Conservation (phyloP, 2,888 invertebrate species). For the Epinotia brunnichana region DNA sequence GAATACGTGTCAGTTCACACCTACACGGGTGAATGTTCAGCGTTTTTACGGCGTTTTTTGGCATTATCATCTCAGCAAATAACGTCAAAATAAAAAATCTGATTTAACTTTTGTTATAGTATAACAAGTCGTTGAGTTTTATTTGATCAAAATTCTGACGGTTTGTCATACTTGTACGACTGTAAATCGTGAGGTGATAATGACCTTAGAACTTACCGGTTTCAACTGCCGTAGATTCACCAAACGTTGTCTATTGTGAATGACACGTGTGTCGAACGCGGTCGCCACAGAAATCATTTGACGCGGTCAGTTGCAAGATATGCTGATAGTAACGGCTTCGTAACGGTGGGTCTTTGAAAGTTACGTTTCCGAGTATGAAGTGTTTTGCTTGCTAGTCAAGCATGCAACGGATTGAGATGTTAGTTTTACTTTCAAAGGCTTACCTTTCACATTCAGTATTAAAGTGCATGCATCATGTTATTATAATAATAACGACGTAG, state of each 20-base stretch:
- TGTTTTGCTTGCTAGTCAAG: background rate
- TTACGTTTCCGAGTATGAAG: background rate
- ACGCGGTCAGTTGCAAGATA: slow-evolving; percentile 17
- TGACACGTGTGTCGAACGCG: background rate
- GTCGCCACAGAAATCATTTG: slow-evolving; percentile 3
- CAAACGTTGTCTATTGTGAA: background rate
- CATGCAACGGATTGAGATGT: background rate
- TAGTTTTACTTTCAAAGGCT: background rate
- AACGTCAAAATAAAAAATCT: no score
- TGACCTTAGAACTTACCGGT: no score
- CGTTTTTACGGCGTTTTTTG: no score
- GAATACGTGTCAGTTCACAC: background rate
- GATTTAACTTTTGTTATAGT: no score
- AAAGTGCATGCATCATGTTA: background rate
- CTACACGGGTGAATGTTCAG: no score
- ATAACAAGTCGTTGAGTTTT: no score
- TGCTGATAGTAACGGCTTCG: no score
- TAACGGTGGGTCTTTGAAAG: background rate
- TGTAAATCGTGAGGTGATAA: no score
- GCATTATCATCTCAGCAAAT: no score
- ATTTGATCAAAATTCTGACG: no score
- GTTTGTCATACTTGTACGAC: no score
- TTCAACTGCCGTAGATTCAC: no score
- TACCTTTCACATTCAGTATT: background rate
- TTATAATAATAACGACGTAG: background rate